Evolutionary conservation across 2,113 vertebrate species (phyloP), one percentile per base, ranked within the genome.

Genomic region (Actenoides hombroni): DNA sequence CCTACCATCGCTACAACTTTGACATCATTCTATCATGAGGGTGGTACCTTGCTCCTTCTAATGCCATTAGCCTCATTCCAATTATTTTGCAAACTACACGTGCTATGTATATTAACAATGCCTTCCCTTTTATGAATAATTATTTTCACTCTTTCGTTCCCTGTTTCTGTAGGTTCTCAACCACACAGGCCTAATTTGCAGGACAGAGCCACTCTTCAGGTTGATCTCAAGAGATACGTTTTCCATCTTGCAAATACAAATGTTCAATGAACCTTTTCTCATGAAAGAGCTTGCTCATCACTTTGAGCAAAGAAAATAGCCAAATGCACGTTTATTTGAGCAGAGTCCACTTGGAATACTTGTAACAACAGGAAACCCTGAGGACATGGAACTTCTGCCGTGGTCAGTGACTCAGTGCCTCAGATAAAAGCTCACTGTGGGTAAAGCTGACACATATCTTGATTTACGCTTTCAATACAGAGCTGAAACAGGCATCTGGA

Each of bases 101-200:
- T 5, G 1, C 10, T 20, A 9, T 8, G 9, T 11, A 40, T 39
- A n/a, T 42, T 17, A 49, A 79, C 0, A 0, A 54, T 44, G 73
- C 25, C 26, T 87, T 84, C 49, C 37, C 19, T 61, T 68, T 61
- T 40, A 53, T 13, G 37, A 75, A 29, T 18, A 83, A 29, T 8
- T 81, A 28, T 40, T 75, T 69, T 84, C 8, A 39, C 31, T 51
- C 35, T 37, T 63, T 59, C 15, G 25, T 26, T 74, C 37, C 14
- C 35, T 5, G 0, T 17, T 91, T 68, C 53, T 61, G 46, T 39
- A 68, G 8, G 7, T 54, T 73, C 54, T 59, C 44, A 93, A 56
- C n/a, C 57, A 18, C 13, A 46, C 11, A 33, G 6, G n/a, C 21
- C 21, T 20, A 29, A 63, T 76, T 79, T 77, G 26, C 33, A 54